A percentile compares a stretch with the other conserved stretches of the same genome.
phyloP scores from a whole-genome alignment of 2,113 vertebrate genomes.

The Isurus oxyrinchus region DNA sequence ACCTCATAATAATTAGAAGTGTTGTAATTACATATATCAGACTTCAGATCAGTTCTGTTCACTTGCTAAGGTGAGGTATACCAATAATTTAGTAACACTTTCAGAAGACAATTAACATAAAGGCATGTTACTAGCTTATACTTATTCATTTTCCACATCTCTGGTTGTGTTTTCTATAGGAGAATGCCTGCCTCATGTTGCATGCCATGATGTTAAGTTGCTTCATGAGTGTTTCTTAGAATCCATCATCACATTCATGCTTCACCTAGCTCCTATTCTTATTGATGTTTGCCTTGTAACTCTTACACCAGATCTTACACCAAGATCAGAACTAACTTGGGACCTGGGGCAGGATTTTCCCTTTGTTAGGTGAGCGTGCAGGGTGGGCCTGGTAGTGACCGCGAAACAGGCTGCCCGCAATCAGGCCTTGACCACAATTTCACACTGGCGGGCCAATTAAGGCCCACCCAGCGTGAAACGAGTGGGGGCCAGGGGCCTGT shows the following conservation, averaged over 20 bases:
- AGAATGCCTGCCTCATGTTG: background rate
- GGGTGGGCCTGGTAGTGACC: too few relatives aligned
- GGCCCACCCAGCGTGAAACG: too few relatives aligned
- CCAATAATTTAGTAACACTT: constrained; percentile 5
- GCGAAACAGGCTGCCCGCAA: too few relatives aligned
- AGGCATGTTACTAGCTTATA: background rate
- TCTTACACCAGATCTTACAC: background rate
- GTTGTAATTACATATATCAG: background rate
- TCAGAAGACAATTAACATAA: background rate
- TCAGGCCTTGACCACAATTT: too few relatives aligned
- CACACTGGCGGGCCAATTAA: too few relatives aligned
- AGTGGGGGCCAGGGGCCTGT: too few relatives aligned
- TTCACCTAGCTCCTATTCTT: background rate
- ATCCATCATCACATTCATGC: background rate
- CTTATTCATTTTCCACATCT: background rate
- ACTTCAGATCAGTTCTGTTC: background rate
- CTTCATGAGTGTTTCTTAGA: background rate
- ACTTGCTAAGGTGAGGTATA: background rate
- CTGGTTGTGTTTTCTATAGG: background rate
- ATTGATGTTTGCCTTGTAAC: background rate
- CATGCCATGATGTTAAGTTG: background rate
- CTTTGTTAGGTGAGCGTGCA: too few relatives aligned
- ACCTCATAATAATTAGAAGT: background rate
- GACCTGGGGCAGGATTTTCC: too few relatives aligned
- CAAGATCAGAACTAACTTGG: too few relatives aligned